A percentile compares a stretch with the other conserved stretches of the same genome.
These are phyloP conservation scores for Drosophila limbata DNA, from an alignment of 2,888 invertebrate genomes.

Conservation along the genomic window DNA sequence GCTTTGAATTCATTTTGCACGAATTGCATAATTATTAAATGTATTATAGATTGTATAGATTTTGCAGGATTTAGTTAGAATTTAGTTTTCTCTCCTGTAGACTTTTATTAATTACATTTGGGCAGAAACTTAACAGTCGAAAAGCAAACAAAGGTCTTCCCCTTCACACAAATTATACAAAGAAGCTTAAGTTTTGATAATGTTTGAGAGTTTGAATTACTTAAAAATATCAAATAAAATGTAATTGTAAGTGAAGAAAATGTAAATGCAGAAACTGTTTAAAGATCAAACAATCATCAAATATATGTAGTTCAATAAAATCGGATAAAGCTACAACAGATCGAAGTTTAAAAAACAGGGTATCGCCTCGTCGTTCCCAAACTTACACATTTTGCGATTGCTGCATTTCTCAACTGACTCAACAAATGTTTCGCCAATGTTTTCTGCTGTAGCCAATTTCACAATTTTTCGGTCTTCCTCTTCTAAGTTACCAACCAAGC, in stretches of 20 bases:
- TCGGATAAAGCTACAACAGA: no score
- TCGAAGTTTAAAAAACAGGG: background rate
- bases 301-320: no score
- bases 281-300: no score
- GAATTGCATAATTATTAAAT: slow-evolving; percentile 47
- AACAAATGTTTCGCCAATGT: slow-evolving; percentile 35
- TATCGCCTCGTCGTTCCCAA: background rate
- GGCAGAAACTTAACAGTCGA: background rate
- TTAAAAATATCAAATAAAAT: no score
- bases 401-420: slow-evolving; percentile 25
- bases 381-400: slow-evolving; percentile 39
- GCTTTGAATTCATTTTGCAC: slow-evolving; percentile 17
- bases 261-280: no score
- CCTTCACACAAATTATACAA: background rate
- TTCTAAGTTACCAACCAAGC: background rate
- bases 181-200: no score
- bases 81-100: background rate
- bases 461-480: slow-evolving; percentile 31
- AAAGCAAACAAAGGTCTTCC: background rate
- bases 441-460: slow-evolving; percentile 26
- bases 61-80: slow-evolving; percentile 2
- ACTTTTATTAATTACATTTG: background rate
- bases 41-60: slow-evolving; percentile 11
- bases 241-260: no score
- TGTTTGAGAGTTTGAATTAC: no score